These are phyloP conservation scores for Rhopalosiphum nymphaeae DNA, from an alignment of 2,888 invertebrate species.

Conservation along the genomic window DNA sequence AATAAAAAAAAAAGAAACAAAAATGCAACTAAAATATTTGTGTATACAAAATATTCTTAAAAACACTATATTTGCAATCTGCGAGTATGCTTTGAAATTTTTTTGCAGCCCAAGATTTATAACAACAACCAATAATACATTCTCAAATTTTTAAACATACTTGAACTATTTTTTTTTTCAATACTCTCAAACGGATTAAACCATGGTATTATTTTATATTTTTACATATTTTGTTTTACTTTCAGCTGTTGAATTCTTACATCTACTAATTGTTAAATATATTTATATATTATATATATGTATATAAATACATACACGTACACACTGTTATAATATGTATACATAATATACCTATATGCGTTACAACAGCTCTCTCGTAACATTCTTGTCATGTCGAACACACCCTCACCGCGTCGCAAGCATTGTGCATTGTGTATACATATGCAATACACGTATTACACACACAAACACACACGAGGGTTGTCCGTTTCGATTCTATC, in stretches of 20 bases:
- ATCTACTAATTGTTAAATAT: neutral
- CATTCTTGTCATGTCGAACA: constrained; percentile 60
- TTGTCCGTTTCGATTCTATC: constrained; percentile 50
- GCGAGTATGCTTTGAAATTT: neutral
- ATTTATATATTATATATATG: no score
- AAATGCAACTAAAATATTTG: constrained; percentile 42
- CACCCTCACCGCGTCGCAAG: constrained; percentile 47
- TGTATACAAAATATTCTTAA: constrained; percentile 36
- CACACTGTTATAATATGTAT: neutral
- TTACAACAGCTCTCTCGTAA: constrained; percentile 37
- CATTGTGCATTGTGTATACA: constrained; percentile 18
- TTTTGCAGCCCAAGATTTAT: neutral
- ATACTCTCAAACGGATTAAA: neutral
- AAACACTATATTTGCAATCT: neutral
- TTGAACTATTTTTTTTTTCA: neutral
- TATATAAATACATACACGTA: neutral
- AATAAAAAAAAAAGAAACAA: constrained; percentile 17
- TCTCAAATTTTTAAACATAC: neutral
- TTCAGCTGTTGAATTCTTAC: neutral
- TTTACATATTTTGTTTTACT: neutral
- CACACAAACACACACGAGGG: neutral
- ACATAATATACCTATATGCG: neutral
- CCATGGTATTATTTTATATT: neutral
- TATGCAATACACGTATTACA: neutral
- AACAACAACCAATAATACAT: neutral